These are phyloP conservation scores for Caradrina kadenii DNA, from an alignment of 2,888 invertebrate species.

Conservation along the genomic window DNA sequence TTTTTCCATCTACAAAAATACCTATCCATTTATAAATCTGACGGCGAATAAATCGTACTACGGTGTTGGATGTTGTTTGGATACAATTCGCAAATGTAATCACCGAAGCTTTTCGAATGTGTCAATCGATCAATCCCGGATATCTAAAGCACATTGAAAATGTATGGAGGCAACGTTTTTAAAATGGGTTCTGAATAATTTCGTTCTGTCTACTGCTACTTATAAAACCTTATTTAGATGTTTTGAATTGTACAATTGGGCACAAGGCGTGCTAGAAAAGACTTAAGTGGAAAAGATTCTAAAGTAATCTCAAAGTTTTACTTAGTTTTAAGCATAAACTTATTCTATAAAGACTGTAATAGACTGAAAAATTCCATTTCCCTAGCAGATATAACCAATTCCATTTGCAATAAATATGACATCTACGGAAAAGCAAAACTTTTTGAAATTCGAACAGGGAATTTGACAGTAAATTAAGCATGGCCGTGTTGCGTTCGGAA, in stretches of 20 bases:
- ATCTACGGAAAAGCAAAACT: conserved; percentile 21
- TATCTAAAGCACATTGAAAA: conserved; percentile 16
- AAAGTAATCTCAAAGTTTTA: neutral
- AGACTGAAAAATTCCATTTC: conserved; percentile 30
- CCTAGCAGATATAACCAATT: conserved; percentile 25
- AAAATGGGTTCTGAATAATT: conserved; percentile 4
- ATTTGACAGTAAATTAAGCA: conserved; percentile 59
- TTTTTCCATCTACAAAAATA: conserved; percentile 21
- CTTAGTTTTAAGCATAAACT: neutral
- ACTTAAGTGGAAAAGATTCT: neutral
- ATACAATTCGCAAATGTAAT: conserved; percentile 18
- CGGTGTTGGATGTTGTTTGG: conserved; percentile 1
- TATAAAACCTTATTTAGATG: too few relatives aligned
- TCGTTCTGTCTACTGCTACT: too few relatives aligned
- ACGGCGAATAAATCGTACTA: conserved; percentile 33
- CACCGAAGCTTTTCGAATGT: conserved; percentile 16
- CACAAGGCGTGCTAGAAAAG: too few relatives aligned
- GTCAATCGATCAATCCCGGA: conserved; percentile 40
- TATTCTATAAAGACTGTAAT: conserved; percentile 8
- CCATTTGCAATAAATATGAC: conserved; percentile 37
- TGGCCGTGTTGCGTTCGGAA: conserved; percentile 52
- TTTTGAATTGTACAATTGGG: too few relatives aligned
- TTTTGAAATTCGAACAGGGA: conserved; percentile 38
- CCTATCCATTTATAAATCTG: conserved; percentile 33
- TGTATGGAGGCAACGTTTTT: neutral